Evolutionary conservation across 2,888 invertebrate species (phyloP).

Genomic region (Proisotoma minuta): DNA sequence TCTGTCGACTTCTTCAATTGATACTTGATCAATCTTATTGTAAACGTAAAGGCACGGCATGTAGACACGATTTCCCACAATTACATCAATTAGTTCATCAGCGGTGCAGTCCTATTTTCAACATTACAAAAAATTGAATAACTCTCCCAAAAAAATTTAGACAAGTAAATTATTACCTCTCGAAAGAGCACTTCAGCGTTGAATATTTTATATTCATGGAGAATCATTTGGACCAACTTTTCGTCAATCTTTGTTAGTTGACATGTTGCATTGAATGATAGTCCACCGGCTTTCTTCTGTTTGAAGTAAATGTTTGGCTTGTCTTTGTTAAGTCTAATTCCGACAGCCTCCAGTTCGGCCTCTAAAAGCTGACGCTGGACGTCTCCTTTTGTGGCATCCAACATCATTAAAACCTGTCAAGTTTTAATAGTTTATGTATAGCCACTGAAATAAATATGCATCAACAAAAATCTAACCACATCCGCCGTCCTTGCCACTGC

Average conservation of each 20-base stretch:
- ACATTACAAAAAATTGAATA: too few species aligned
- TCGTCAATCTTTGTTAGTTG: conserved; percentile 88
- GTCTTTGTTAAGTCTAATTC: conserved; percentile 88
- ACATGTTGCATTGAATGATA: conserved; percentile 95
- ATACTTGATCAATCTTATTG: conserved; percentile 95
- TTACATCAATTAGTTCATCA: conserved; percentile 97
- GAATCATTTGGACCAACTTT: conserved; percentile 94
- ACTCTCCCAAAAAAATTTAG: too few species aligned
- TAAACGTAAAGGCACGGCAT: conserved; percentile 97
- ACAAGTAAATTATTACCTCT: too few species aligned
- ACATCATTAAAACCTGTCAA: conserved; percentile 98
- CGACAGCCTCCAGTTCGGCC: conserved; percentile 93
- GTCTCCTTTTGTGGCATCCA: conserved; percentile 94
- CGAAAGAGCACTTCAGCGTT: conserved; percentile 67
- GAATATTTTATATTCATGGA: conserved; percentile 97
- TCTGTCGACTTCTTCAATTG: conserved; percentile 95
- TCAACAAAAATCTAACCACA: too few species aligned
- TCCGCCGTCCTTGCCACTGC: conserved; percentile 98
- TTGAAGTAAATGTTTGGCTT: conserved; percentile 99
- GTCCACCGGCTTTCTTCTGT: conserved; percentile 90
- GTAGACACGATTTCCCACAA: conserved; percentile 91
- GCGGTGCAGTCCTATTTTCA: conserved; percentile 77
- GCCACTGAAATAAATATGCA: background rate
- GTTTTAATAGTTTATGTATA: background rate
- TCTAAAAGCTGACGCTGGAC: conserved; percentile 88